These are phyloP conservation scores for Eucriotettix oculatus DNA, from an alignment of 2,888 invertebrate species.

Conservation along the genomic window DNA sequence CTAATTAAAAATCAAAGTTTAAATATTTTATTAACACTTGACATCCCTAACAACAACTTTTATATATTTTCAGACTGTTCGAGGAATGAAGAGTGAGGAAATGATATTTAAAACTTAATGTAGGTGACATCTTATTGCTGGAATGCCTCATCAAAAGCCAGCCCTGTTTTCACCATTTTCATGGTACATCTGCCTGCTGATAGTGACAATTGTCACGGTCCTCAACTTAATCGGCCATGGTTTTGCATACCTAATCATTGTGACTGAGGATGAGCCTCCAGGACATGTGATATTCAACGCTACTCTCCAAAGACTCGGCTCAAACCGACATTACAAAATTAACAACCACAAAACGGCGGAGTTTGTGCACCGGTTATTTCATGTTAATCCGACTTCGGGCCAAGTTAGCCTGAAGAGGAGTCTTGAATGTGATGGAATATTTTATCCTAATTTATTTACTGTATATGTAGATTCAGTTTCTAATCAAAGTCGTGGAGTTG, in stretches of 20 bases:
- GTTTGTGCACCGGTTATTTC: conserved; percentile 62
- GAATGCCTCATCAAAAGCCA: neutral
- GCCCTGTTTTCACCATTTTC: conserved; percentile 1
- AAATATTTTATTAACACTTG: no score
- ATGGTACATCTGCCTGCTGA: conserved; percentile 1
- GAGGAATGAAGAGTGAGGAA: no score
- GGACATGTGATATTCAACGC: conserved; percentile 60
- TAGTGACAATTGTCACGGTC: neutral
- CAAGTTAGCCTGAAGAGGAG: conserved; percentile 54
- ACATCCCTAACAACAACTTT: no score
- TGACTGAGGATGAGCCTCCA: conserved; percentile 30
- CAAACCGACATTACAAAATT: conserved; percentile 48
- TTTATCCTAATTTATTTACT: conserved; percentile 71
- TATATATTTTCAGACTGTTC: no score
- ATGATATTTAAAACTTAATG: no score
- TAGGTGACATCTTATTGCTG: no score
- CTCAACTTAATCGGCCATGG: conserved; percentile 7
- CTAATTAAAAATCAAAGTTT: no score
- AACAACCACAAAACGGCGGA: conserved; percentile 66
- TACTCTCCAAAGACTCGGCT: conserved; percentile 58
- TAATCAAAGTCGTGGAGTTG: conserved; percentile 40
- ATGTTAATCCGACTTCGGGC: conserved; percentile 58
- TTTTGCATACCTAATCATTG: conserved; percentile 22
- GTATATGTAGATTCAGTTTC: conserved; percentile 76
- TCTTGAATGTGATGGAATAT: conserved; percentile 61